phyloP scores from a whole-genome alignment of 64 coral and sea anemone genomes.

The Stichodactyla helianthus region DNA sequence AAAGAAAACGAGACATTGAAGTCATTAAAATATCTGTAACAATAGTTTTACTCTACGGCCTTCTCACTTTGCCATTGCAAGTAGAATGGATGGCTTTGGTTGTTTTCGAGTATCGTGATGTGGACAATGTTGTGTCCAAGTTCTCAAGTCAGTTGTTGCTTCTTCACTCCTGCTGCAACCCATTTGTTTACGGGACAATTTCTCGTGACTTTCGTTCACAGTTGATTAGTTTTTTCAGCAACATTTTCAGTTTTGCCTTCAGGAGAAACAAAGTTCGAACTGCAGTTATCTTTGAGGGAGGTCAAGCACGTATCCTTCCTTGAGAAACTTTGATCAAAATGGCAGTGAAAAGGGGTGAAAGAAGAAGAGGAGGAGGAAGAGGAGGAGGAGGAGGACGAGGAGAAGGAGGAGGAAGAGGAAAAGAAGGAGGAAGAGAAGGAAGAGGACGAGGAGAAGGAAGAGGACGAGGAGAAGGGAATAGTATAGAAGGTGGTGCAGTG shows the following conservation, averaged over 20 bases:
- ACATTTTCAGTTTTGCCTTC: background rate
- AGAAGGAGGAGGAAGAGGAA: too few relatives aligned
- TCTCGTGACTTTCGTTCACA: background rate
- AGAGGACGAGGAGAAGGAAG: too few relatives aligned
- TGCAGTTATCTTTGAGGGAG: background rate
- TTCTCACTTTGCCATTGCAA: conserved; percentile 9
- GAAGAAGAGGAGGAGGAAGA: too few relatives aligned
- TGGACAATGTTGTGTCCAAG: too few relatives aligned
- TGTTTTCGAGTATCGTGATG: background rate
- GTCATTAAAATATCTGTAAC: background rate
- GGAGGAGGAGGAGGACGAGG: too few relatives aligned
- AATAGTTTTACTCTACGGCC: background rate
- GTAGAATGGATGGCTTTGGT: background rate
- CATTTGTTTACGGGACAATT: conserved; percentile 11
- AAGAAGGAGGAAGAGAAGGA: too few relatives aligned
- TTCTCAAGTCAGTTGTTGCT: background rate
- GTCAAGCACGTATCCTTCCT: background rate
- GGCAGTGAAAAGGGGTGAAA: too few relatives aligned
- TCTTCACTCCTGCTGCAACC: conserved; percentile 13
- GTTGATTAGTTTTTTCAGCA: background rate
- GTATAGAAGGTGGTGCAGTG: too few relatives aligned
- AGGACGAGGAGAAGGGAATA: too few relatives aligned
- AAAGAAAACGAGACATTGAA: background rate
- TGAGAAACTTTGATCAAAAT: too few relatives aligned
- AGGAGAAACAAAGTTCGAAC: background rate